Conservation (phyloP, 2,888 invertebrate species). For the Dryocosmus kuriphilus region DNA sequence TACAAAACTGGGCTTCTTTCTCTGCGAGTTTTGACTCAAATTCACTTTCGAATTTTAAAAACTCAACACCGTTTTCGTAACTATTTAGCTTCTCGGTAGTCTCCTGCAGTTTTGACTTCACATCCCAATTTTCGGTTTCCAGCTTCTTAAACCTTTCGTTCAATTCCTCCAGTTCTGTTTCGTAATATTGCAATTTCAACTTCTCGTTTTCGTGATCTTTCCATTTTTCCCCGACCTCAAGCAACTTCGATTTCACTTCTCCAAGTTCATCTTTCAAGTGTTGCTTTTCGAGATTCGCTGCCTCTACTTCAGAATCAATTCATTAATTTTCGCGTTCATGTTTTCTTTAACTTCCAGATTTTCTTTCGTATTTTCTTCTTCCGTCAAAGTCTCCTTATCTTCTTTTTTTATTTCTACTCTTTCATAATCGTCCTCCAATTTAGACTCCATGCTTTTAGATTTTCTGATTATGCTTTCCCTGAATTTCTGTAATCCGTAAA, state of each 20-base stretch:
- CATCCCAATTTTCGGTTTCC: slow-evolving; percentile 35
- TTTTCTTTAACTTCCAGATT: background rate
- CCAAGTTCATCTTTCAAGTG: slow-evolving; percentile 17
- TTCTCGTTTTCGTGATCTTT: slow-evolving; percentile 37
- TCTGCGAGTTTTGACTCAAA: slow-evolving; percentile 33
- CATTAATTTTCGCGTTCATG: slow-evolving; percentile 24
- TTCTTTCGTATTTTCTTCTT: background rate
- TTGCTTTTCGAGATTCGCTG: background rate
- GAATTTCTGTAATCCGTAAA: slow-evolving; percentile 11
- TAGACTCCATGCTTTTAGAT: slow-evolving; percentile 12
- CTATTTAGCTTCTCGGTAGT: slow-evolving; percentile 32
- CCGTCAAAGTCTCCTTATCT: background rate
- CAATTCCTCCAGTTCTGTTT: slow-evolving; percentile 35
- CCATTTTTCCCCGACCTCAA: slow-evolving; percentile 32
- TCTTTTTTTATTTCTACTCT: background rate
- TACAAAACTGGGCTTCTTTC: slow-evolving; percentile 43
- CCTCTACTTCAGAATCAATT: slow-evolving; percentile 37
- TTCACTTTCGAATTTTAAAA: background rate
- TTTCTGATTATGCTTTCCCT: slow-evolving; percentile 9
- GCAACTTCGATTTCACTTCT: slow-evolving; percentile 30
- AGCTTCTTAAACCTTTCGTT: slow-evolving; percentile 35
- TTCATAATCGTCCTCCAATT: background rate
- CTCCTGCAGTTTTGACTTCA: slow-evolving; percentile 28
- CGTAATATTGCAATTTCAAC: slow-evolving; percentile 41
- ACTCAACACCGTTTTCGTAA: slow-evolving; percentile 6